A percentile compares a stretch with the other conserved stretches of the same genome.
Conservation (phyloP, 1,140 invertebrate genomes). For the Eriosoma lanigerum region DNA sequence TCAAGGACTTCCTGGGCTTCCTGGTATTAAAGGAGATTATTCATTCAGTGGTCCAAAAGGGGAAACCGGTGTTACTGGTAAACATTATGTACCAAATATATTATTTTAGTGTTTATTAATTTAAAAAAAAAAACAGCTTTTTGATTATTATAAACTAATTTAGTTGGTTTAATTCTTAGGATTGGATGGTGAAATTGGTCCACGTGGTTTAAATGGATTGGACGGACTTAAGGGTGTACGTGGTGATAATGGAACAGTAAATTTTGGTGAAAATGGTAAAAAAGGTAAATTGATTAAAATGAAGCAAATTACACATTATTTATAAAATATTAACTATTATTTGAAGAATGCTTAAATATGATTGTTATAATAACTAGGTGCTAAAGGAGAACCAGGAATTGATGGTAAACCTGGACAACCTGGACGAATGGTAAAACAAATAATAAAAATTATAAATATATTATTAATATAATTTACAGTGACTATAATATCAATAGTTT, state of each 20-base stretch:
- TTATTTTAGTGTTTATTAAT: background rate
- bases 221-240: constrained; percentile 56
- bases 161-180: constrained; percentile 33
- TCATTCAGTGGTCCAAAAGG: constrained; percentile 63
- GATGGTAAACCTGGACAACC: constrained; percentile 50
- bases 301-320: too few relatives aligned
- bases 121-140: too few relatives aligned
- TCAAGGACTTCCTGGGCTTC: constrained; percentile 49
- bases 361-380: background rate
- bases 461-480: too few relatives aligned
- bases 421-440: constrained; percentile 59
- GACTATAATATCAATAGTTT: too few relatives aligned
- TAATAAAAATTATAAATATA: too few relatives aligned
- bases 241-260: constrained; percentile 51
- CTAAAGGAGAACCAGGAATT: constrained; percentile 52
- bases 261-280: constrained; percentile 60
- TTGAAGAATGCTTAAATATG: background rate
- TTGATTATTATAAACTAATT: too few relatives aligned
- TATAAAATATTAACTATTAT: background rate
- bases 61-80: constrained; percentile 62
- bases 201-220: constrained; percentile 56
- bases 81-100: too few relatives aligned
- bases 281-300: constrained; percentile 60
- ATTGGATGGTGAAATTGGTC: constrained; percentile 54
- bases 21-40: constrained; percentile 54